Base-by-base conservation (phyloP, 2,888 invertebrate species). In the Drosophila greeni region DNA sequence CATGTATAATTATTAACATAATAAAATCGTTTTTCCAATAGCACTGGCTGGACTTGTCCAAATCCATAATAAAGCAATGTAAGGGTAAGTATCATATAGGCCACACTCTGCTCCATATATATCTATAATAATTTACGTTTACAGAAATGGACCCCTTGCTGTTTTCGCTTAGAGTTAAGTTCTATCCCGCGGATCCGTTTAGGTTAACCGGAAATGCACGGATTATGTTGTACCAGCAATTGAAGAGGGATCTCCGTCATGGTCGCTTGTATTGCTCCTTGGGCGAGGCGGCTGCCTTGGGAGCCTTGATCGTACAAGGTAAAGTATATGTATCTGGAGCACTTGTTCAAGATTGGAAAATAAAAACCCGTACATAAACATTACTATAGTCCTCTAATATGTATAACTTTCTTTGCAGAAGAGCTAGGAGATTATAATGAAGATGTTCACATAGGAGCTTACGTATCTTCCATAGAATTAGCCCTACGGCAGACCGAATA, bases 81-180 rank as follows among this genome's bases (percentile, higher is more conserved):
- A 96, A 95, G 94, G 95, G 96, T 95, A 90, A 89, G 87, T 43
- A 51, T 66, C 11, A 7, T 9, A n/a, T 14, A 9, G 4, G 0
- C 1, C 2, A 5, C 23, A 8, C 3, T 3, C 2, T 20, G 16
- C 1, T 16, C 4, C 3, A 18, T 14, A n/a, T 18, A 20, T 18
- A 1, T n/a, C 0, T 9, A n/a, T 20, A 2, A 4, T n/a, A 14
- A 9, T 6, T 23, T 29, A 3, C 12, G 24, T 23, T 43, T 20
- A 1, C 91, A 96, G 97, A 97, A 90, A 92, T 97, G 85, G 94
- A 95, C 82, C 96, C 97, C 67, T 94, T 97, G 85, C 90, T 97
- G 66, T 95, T 99, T 88, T 97, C 97, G 90, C 97, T 99, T 89
- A 95, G 98, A 71, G 96, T 98, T 72, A 98, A 98, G 91, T 99